Evolutionary conservation across 30 jellyfish, hydroid and myxozoan genomes (phyloP).

Genomic region (Pelagia noctiluca): DNA sequence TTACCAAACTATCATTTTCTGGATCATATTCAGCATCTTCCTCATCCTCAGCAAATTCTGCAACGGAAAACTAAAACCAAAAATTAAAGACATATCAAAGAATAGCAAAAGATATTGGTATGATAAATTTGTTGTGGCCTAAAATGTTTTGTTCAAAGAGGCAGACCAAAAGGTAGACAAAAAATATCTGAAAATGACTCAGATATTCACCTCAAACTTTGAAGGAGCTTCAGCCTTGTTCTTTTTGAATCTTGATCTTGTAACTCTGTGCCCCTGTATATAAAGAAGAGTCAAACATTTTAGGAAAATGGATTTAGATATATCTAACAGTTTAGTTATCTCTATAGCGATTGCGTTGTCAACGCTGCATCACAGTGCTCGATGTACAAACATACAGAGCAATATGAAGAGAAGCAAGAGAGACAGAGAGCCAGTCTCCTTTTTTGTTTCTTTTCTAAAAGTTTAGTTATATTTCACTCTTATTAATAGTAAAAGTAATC

Average conservation of each 20-base stretch:
- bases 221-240: neutral
- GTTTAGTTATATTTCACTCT: no score
- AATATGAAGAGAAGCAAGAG: neutral
- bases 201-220: neutral
- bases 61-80: conserved; percentile 68
- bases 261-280: conserved; percentile 66
- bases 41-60: conserved; percentile 71
- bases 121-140: neutral
- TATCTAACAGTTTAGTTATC: neutral
- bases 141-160: neutral
- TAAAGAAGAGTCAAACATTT: neutral
- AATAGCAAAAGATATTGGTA: neutral
- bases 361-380: neutral
- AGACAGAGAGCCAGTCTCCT: neutral
- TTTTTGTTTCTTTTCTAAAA: neutral
- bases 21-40: conserved; percentile 94
- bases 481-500: no score
- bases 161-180: neutral
- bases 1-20: conserved; percentile 68
- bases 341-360: neutral
- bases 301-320: neutral
- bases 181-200: neutral
- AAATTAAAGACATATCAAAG: neutral
- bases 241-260: conserved; percentile 72
- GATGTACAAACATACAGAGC: neutral